Base-by-base conservation (phyloP, 2,113 vertebrate genomes). In the Silurus meridionalis region DNA sequence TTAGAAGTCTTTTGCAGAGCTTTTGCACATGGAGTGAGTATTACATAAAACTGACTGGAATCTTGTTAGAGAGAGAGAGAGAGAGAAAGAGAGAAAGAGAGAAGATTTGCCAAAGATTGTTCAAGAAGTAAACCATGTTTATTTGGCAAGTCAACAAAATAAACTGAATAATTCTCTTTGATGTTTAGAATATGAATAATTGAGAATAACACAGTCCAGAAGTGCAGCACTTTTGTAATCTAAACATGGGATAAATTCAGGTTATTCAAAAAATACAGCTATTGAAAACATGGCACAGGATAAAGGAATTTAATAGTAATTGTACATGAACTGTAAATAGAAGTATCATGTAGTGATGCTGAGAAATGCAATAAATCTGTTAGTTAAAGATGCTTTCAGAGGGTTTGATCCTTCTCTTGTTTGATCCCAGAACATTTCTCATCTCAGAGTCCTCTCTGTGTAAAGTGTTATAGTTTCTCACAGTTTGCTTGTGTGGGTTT, bases 1-100 rank as follows among this genome's bases (percentile, higher is more conserved):
- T 80, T 84, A 74, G 55, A 28, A 79, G 50, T 57, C 46, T 85
- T 85, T 79, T 64, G 57, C 28, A 63, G 7, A 60, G n/a, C 57
- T n/a, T 25, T 83, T 72, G 17, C 37, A 75, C 55, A 72, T 61
- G 28, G 28, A 80, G 53, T 13, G 17, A 77, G 37, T 28, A 53
- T 64, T 77, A 77, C 83, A 25, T 46, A 55, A 37, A 48, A 28
- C 25, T 74, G 53, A 58, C 55, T 28, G 77, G 77, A 77, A 77
- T 2, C 21, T 77, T 77, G 75, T 28, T 55, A 80, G 15, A 21
- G 14, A 78, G 4, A 46, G 55, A 46, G 25, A 28, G 11, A 53
- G 50, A 28, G 50, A 57, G 52, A 55, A 60, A 14, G 46, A 46
- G 28, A 46, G 10, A 14, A 25, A 69, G 25, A 69, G 25, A 46